Evolutionary conservation across 2,888 invertebrate species (phyloP), one percentile per base, ranked within the genome.

Genomic region (Esperia sulphurella): DNA sequence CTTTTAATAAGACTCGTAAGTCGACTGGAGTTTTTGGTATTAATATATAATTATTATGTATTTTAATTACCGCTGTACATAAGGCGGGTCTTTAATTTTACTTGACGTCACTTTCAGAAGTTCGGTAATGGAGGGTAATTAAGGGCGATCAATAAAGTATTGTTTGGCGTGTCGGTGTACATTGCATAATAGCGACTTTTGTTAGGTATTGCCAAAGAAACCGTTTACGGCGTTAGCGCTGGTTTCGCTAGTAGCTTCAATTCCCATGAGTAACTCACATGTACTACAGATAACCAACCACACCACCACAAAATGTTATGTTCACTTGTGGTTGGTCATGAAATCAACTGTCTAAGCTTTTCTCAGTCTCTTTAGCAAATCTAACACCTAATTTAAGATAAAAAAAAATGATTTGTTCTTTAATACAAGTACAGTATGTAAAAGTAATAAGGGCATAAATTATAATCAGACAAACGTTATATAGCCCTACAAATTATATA

Each of bases 161-260:
- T 61, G 53, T 59, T 61, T 61, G 60, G 48, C 43, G 53, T 55
- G 59, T 59, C 61, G 58, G 58, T 58, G 58, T 62, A 43, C 14
- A 68, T 68, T 68, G 71, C 68, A 69, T 71, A 72, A 70, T 71
- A 64, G 60, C 61, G 53, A 49, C 48, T 58, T 57, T 54, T 53
- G 53, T 54, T 54, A 51, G 59, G 55, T 58, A 53, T 64, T 63
- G 71, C 64, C 61, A 63, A 65, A 67, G 64, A 46, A 49, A 53
- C 33, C 51, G 10, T 31, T 7, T 39, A 8, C 21, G 21, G 28
- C 28, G 21, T 28, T 12, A 44, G n/a, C 9, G 14, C 43, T 21
- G 37, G 42, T 31, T 41, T 42, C 42, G 41, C 29, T 28, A 35
- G 1, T 21, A 29, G 42, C 42, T 31, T 42, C 14, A 9, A 9